Percentiles rank a stretch among this genome's conserved stretches.
These are phyloP conservation scores for Brachionus rotundiformis DNA, from an alignment of 1,140 invertebrate species.

Conservation along the genomic window DNA sequence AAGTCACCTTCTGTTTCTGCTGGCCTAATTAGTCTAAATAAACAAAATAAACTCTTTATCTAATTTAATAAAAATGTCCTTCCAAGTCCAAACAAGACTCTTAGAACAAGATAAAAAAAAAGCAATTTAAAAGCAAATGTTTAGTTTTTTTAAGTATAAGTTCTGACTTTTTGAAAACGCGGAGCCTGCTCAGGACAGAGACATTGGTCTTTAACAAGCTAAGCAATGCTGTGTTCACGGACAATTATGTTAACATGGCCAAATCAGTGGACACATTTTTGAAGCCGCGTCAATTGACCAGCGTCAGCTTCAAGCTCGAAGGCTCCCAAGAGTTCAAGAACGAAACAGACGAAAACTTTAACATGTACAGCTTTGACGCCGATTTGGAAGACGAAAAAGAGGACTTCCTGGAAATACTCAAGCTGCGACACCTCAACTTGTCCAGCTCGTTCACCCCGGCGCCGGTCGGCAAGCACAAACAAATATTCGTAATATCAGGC, in stretches of 20 bases:
- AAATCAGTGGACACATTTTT: neutral
- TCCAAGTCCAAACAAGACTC: too few species aligned
- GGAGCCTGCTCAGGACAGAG: neutral
- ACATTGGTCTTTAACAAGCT: neutral
- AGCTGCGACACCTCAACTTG: slow-evolving; percentile 24
- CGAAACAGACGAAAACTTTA: neutral
- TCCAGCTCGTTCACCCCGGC: slow-evolving; percentile 2
- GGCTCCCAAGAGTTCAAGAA: neutral
- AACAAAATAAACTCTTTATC: too few species aligned
- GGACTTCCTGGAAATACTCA: slow-evolving; percentile 35
- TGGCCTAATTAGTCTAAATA: too few species aligned
- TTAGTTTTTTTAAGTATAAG: slow-evolving; percentile 26
- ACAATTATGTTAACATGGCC: neutral
- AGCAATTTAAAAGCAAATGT: neutral
- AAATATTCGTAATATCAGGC: neutral
- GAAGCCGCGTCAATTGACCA: neutral
- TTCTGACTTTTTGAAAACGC: slow-evolving; percentile 5
- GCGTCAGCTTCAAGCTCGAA: slow-evolving; percentile 10
- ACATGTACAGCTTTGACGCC: slow-evolving; percentile 12
- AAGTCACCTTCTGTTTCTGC: too few species aligned
- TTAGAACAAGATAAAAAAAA: too few species aligned
- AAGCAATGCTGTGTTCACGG: slow-evolving; percentile 3
- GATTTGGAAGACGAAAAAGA: slow-evolving; percentile 31
- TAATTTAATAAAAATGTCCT: too few species aligned
- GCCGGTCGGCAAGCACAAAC: neutral